Conservation (phyloP, 1,140 invertebrate species). For the Monochamus saltuarius region DNA sequence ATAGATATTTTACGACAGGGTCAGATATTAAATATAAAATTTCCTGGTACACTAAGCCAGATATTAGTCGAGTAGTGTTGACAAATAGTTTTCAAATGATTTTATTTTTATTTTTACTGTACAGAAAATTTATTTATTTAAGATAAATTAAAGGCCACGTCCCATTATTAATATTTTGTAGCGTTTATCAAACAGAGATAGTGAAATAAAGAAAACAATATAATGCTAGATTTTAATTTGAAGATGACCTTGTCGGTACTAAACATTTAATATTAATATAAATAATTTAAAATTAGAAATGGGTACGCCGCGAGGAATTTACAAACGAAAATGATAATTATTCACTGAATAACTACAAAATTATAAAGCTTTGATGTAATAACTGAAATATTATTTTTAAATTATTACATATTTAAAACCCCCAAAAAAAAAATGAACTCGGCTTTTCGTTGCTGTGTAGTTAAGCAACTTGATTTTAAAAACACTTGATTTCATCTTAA, state of each 20-base stretch:
- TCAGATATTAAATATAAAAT: no score
- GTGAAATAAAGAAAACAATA: conserved; percentile 13
- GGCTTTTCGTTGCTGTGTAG: no score
- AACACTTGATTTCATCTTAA: no score
- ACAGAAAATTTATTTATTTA: conserved; percentile 10
- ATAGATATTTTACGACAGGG: no score
- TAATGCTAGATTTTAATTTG: conserved; percentile 9
- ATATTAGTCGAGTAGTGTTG: background rate
- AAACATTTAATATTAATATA: background rate
- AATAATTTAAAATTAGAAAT: no score
- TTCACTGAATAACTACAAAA: background rate
- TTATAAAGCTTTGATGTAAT: no score
- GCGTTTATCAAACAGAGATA: conserved; percentile 13
- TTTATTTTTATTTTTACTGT: conserved; percentile 7
- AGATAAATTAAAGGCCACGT: conserved; percentile 16
- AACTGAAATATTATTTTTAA: no score
- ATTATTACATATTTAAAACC: no score
- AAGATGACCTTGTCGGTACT: conserved; percentile 15
- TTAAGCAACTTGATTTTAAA: no score
- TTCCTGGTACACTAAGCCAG: no score
- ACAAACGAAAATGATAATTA: background rate
- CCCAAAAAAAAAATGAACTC: no score
- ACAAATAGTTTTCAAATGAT: conserved; percentile 4
- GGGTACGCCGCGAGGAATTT: no score
- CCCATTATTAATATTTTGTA: conserved; percentile 14